Percentiles rank a stretch among this genome's conserved stretches.
Evolutionary conservation across 2,113 vertebrate genomes (phyloP).

Genomic region (Aldabrachelys gigantea): DNA sequence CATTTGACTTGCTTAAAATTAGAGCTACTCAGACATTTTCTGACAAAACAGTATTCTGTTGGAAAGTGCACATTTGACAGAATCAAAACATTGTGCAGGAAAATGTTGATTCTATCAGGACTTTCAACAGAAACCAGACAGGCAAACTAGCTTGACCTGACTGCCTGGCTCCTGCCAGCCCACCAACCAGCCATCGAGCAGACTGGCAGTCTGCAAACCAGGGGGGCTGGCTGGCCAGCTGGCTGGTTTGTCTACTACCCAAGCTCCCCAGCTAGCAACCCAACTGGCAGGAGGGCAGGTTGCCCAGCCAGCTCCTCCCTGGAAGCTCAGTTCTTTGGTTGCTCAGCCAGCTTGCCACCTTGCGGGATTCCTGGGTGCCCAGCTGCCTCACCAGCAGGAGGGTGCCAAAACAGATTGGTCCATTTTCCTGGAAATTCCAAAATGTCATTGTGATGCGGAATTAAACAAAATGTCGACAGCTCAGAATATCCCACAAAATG

Average conservation of each 20-base stretch:
- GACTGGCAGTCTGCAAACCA: not conserved
- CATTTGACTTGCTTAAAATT: not conserved
- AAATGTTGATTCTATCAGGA: fast-evolving
- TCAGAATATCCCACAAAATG: not conserved
- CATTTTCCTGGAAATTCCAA: not conserved
- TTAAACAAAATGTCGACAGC: fast-evolving
- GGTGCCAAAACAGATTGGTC: not conserved
- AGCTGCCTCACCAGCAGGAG: fast-evolving
- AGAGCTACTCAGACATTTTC: not conserved
- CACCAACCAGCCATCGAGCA: not conserved
- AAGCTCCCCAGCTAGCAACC: not conserved
- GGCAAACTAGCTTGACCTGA: not conserved
- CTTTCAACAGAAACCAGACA: not conserved
- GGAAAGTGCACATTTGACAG: fast-evolving
- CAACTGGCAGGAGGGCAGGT: not conserved
- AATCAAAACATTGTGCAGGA: fast-evolving
- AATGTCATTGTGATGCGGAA: not conserved
- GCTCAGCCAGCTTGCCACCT: not conserved
- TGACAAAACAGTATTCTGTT: fast-evolving
- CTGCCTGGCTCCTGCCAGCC: not conserved
- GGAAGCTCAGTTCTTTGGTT: not conserved
- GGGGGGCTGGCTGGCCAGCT: not conserved
- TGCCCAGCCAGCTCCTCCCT: not conserved
- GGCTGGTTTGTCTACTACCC: fast-evolving
- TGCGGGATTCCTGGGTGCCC: fast-evolving